phyloP scores from a whole-genome alignment of 1,140 invertebrate genomes.

The Danaus plexippus region DNA sequence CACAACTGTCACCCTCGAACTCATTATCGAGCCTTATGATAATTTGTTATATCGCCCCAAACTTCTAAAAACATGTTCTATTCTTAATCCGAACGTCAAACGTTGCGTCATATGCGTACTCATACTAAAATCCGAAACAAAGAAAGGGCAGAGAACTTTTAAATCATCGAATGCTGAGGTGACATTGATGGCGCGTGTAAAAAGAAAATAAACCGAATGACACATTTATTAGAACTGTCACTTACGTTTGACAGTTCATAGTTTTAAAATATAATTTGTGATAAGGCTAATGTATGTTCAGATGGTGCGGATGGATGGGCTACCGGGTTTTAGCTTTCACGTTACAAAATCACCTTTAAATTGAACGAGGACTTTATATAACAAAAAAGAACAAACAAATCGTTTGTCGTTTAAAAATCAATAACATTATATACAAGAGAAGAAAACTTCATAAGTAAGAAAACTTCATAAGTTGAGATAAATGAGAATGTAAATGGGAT shows the following conservation, averaged over 20 bases:
- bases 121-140: slow-evolving; percentile 55
- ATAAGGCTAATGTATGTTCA: slow-evolving; percentile 52
- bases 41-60: slow-evolving; percentile 42
- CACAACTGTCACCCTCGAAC: slow-evolving; percentile 36
- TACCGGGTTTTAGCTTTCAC: slow-evolving; percentile 53
- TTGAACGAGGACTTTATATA: slow-evolving; percentile 1
- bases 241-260: slow-evolving; percentile 54
- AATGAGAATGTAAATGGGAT: no score
- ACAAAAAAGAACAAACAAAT: no score
- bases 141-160: slow-evolving; percentile 65
- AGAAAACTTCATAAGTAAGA: no score
- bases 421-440: no score
- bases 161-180: slow-evolving; percentile 53
- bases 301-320: slow-evolving; percentile 35
- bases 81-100: slow-evolving; percentile 28
- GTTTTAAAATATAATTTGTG: slow-evolving; percentile 59
- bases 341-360: slow-evolving; percentile 26
- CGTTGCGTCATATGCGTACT: slow-evolving; percentile 32
- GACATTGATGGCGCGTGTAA: slow-evolving; percentile 51
- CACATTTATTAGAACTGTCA: slow-evolving; percentile 64
- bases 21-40: slow-evolving; percentile 46
- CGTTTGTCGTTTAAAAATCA: no score
- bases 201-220: slow-evolving; percentile 47
- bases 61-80: slow-evolving; percentile 34
- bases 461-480: no score